A percentile compares a stretch with the other conserved stretches of the same genome.
These are phyloP conservation scores for Lymantria dispar DNA, from an alignment of 2,888 invertebrate species.

Conservation along the genomic window DNA sequence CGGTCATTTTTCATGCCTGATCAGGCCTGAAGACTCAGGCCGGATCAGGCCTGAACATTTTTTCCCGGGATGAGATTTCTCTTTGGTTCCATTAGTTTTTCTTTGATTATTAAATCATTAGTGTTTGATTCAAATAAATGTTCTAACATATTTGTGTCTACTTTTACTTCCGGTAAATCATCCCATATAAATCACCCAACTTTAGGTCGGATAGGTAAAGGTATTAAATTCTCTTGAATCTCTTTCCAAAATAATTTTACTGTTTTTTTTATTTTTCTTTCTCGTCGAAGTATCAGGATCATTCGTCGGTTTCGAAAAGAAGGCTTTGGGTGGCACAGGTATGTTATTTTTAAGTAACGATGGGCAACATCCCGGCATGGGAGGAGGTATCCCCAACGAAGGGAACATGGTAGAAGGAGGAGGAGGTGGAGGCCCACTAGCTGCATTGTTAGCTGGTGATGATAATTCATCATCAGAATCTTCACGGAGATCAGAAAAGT, in stretches of 20 bases:
- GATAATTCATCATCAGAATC: slow-evolving; percentile 93
- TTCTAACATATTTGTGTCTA: slow-evolving; percentile 96
- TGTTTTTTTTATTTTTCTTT: slow-evolving; percentile 96
- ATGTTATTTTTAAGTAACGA: slow-evolving; percentile 67
- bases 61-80: slow-evolving; percentile 86
- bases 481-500: slow-evolving; percentile 95
- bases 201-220: slow-evolving; percentile 77
- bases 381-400: slow-evolving; percentile 65
- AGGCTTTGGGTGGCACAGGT: slow-evolving; percentile 59
- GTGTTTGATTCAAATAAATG: slow-evolving; percentile 98
- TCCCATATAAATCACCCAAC: slow-evolving; percentile 94
- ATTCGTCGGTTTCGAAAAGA: slow-evolving; percentile 58
- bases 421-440: slow-evolving; percentile 90
- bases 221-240: slow-evolving; percentile 89
- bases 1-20: too few relatives aligned
- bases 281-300: slow-evolving; percentile 78
- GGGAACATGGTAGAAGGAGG: slow-evolving; percentile 87
- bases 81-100: slow-evolving; percentile 78
- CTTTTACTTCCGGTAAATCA: slow-evolving; percentile 90
- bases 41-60: too few relatives aligned
- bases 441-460: slow-evolving; percentile 84
- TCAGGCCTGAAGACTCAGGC: too few relatives aligned
- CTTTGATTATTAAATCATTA: slow-evolving; percentile 96
- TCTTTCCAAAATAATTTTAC: slow-evolving; percentile 99
- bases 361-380: slow-evolving; percentile 75